A percentile compares a stretch with the other conserved stretches of the same genome.
Evolutionary conservation across 1,140 invertebrate species (phyloP).

Genomic region (Coptotermes formosanus): DNA sequence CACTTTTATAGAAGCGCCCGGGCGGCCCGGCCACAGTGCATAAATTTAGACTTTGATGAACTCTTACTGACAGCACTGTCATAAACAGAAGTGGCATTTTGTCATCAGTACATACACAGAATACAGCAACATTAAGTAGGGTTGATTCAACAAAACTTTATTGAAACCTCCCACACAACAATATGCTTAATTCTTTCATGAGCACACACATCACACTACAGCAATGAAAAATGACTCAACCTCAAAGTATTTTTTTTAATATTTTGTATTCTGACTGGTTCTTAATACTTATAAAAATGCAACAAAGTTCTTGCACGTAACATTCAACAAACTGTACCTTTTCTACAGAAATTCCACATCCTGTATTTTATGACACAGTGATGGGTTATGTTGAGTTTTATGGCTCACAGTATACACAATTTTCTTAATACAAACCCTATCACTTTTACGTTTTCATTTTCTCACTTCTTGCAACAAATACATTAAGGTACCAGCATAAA

Average conservation of each 20-base stretch:
- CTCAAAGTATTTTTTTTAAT: not conserved
- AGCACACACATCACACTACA: not conserved
- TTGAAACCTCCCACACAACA: not conserved
- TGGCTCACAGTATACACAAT: not conserved
- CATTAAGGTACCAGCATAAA: not conserved
- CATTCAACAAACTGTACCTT: not conserved
- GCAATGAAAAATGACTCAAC: not conserved
- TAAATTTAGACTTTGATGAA: too few relatives aligned
- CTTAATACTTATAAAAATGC: constrained; percentile 1
- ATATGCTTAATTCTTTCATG: not conserved
- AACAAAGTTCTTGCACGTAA: constrained; percentile 14
- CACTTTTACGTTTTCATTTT: not conserved
- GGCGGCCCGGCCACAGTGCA: too few relatives aligned
- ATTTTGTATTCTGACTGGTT: not conserved
- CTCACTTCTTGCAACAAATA: not conserved
- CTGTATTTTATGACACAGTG: not conserved
- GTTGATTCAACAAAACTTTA: not conserved
- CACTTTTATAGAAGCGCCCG: too few relatives aligned
- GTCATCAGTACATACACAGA: too few relatives aligned
- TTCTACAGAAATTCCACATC: not conserved
- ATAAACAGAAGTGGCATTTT: too few relatives aligned
- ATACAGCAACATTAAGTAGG: not conserved
- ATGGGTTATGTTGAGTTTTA: not conserved
- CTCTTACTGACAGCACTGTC: too few relatives aligned
- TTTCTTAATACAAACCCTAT: not conserved